Evolutionary conservation across 53 echinoderm and acorn worm species (phyloP), one percentile per base, ranked within the genome.

Genomic region (Paracentrotus lividus): DNA sequence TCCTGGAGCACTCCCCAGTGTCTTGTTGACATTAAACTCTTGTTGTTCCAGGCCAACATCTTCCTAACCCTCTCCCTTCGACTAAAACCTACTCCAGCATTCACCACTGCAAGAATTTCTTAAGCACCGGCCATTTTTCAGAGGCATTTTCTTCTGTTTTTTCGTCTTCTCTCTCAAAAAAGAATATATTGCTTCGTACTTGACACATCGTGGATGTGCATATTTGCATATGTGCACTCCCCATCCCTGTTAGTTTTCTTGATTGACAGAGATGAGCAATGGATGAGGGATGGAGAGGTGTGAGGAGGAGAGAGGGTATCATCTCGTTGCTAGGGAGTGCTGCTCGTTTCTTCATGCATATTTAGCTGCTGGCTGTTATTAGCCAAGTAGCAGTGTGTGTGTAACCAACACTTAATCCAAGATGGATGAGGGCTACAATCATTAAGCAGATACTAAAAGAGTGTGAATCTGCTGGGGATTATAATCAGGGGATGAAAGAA

Each of bases 21-120:
- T 77, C 81, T 78, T 92, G 92, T 92, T 92, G 92, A 92, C 92
- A 78, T 92, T 92, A 55, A 92, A 92, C 78, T 92, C 92, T 57
- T 77, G 55, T 57, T 92, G 42, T 92, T 92, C 53, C 92, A 77
- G 58, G 92, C 56, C 36, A 55, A 49, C 27, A 55, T 42, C 45
- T 49, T 21, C 23, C 34, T 76, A 76, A 91, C 91, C 91, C 54
- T 33, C 53, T 27, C 91, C 24, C 69, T 72, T 10, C 75, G 10
- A 15, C 27, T 24, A 49, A n/a, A 89, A 77, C 42, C 45, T 67
- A n/a, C n/a, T n/a, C n/a, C n/a, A n/a, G n/a, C n/a, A n/a, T 29
- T 40, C 54, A 56, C 29, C 69, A 72, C 54, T 49, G n/a, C 36
- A 8, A 42, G 56, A 89, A 61, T 89, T 64, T n/a, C 89, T 24